A percentile compares a stretch with the other conserved stretches of the same genome.
phyloP scores from a whole-genome alignment of 1,140 invertebrate species.

The Cyclargus thomasi region DNA sequence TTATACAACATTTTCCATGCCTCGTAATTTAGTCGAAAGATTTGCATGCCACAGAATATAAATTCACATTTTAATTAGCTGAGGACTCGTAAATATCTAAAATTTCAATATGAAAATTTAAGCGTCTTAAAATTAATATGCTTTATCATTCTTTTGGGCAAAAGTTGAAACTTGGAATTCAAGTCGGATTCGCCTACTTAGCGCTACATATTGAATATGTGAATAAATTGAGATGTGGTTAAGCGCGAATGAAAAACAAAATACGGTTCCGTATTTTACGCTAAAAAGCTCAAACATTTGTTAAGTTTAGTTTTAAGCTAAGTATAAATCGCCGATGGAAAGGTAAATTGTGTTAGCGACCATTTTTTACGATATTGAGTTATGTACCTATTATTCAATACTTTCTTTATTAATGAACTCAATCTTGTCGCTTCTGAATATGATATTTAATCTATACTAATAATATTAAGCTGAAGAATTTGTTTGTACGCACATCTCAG shows the following conservation, averaged over 20 bases:
- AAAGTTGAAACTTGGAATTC: constrained; percentile 2
- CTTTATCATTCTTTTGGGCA: background rate
- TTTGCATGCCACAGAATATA: background rate
- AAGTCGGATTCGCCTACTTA: constrained; percentile 4
- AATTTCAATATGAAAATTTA: constrained; percentile 11
- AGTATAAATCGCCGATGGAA: too few relatives aligned
- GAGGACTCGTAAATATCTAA: background rate
- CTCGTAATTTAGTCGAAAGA: background rate
- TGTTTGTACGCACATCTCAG: too few relatives aligned
- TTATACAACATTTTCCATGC: too few relatives aligned
- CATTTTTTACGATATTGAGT: too few relatives aligned
- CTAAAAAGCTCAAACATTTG: too few relatives aligned
- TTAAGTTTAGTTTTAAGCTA: too few relatives aligned
- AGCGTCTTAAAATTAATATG: constrained; percentile 13
- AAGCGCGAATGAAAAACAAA: background rate
- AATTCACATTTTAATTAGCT: constrained; percentile 9
- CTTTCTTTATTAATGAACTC: too few relatives aligned
- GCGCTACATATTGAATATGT: background rate
- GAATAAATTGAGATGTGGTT: background rate
- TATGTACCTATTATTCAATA: too few relatives aligned
- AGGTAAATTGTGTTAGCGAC: too few relatives aligned
- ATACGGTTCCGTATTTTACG: background rate
- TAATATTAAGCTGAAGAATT: too few relatives aligned
- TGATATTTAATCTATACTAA: too few relatives aligned
- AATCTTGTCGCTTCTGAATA: too few relatives aligned